Base-by-base conservation (phyloP, 2,113 vertebrate genomes). In the Scytalopus superciliaris region DNA sequence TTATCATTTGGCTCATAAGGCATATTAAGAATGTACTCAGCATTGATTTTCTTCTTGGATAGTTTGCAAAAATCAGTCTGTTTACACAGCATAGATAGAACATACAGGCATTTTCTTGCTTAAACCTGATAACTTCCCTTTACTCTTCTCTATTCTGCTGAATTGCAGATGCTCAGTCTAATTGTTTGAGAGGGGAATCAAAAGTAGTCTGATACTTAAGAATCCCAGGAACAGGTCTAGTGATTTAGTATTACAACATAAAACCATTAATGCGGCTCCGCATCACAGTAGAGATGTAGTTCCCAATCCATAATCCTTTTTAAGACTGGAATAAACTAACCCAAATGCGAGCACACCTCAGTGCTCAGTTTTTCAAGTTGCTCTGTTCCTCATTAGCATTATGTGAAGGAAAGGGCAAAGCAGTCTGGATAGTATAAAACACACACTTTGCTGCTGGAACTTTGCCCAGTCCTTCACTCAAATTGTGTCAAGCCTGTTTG, bases 231-330 rank as follows among this genome's bases (percentile, higher is more conserved):
- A 30, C 24, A 19, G 33, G 35, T 77, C 68, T 77, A 78, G 72
- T 83, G 60, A 94, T 92, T 90, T 81, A 84, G 27, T 63, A 49
- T 90, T 84, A 33, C 31, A 52, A 19, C 37, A 47, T 56, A 45
- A 92, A 94, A 64, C 27, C 56, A 80, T 92, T 92, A 94, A 93
- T 95, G 93, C 94, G 72, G 9, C 47, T 88, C 47, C 87, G 84
- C 79, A 90, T 56, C 57, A 93, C 83, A 92, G 88, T 0, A 86
- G 75, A 84, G 24, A 68, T 81, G 52, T 30, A 92, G 79, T 81
- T 93, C 56, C 90, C 64, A 70, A 40, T 64, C 86, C 0, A 0
- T 96, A 93, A 96, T 93, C 85, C 79, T 90, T 76, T 50, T 86
- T 81, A 92, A 96, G 57, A 37, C 91, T 84, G 59, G 60, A 59